Conservation (phyloP, 2,888 invertebrate species). For the Drosophila testacea region DNA sequence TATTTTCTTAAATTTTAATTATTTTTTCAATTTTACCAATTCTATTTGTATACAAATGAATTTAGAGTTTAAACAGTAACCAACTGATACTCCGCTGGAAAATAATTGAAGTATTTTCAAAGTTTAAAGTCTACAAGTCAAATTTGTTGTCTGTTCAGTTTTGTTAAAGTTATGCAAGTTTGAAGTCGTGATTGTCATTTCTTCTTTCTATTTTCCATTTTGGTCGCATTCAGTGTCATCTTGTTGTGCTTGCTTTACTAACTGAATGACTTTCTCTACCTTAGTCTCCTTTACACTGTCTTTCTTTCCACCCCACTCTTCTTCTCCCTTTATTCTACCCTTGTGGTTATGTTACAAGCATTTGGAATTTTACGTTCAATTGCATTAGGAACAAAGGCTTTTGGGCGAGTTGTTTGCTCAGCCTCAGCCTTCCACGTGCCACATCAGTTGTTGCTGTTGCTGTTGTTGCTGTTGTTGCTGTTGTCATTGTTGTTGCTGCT, state of each 20-base stretch:
- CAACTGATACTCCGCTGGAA: too few species aligned
- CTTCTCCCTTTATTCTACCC: neutral
- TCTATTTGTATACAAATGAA: too few species aligned
- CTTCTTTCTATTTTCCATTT: conserved; percentile 12
- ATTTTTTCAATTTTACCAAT: too few species aligned
- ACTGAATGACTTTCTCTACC: neutral
- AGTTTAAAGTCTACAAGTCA: too few species aligned
- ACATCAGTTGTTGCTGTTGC: conserved; percentile 21
- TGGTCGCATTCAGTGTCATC: conserved; percentile 20
- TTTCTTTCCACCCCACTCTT: neutral
- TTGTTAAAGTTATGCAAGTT: too few species aligned
- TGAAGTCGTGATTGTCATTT: neutral
- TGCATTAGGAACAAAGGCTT: conserved; percentile 60
- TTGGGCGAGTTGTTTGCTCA: conserved; percentile 53
- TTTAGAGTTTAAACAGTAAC: too few species aligned
- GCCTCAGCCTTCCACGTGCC: conserved; percentile 38
- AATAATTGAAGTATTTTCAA: too few species aligned
- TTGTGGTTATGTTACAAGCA: conserved; percentile 40
- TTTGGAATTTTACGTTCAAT: conserved; percentile 61
- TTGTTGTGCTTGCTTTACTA: conserved; percentile 8
- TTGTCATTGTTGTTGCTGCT: conserved; percentile 9
- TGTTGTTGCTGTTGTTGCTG: conserved; percentile 8
- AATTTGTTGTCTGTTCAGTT: too few species aligned
- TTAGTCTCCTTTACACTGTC: neutral
- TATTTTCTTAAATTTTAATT: too few species aligned